Conservation (phyloP, 2,888 invertebrate species). For the Cremastinae sp. region DNA sequence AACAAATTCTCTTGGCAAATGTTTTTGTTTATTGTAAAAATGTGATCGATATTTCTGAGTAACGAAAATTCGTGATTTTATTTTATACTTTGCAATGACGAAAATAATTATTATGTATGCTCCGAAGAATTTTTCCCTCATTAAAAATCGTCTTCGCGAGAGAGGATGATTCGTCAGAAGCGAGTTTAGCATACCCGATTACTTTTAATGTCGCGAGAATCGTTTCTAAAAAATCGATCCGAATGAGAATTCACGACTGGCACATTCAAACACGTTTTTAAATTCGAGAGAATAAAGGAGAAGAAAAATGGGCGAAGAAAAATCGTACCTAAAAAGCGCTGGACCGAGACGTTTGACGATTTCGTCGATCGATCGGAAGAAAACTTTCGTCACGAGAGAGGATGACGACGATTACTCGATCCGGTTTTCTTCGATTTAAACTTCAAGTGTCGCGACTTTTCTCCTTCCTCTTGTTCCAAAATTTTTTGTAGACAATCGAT, state of each 20-base stretch:
- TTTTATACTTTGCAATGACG: not conserved
- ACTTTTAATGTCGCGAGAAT: not conserved
- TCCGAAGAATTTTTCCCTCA: not conserved
- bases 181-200: constrained; percentile 9
- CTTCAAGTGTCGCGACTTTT: constrained; percentile 14
- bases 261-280: too few species aligned
- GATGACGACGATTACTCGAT: constrained; percentile 37
- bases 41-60: too few species aligned
- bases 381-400: constrained; percentile 50
- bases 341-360: constrained; percentile 45
- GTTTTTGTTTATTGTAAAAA: not conserved
- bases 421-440: constrained; percentile 31
- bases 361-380: constrained; percentile 30
- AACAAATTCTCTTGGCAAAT: too few species aligned
- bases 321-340: constrained; percentile 42
- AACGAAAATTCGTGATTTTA: not conserved
- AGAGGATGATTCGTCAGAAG: constrained; percentile 3
- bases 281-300: not conserved
- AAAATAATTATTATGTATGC: not conserved
- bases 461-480: constrained; percentile 2
- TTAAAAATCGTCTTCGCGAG: not conserved
- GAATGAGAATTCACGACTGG: too few species aligned
- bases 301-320: constrained; percentile 1
- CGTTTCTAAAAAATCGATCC: not conserved
- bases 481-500: not conserved